Evolutionary conservation across 2,113 vertebrate species (phyloP), one percentile per base, ranked within the genome.

Genomic region (Tonatia bakeri): DNA sequence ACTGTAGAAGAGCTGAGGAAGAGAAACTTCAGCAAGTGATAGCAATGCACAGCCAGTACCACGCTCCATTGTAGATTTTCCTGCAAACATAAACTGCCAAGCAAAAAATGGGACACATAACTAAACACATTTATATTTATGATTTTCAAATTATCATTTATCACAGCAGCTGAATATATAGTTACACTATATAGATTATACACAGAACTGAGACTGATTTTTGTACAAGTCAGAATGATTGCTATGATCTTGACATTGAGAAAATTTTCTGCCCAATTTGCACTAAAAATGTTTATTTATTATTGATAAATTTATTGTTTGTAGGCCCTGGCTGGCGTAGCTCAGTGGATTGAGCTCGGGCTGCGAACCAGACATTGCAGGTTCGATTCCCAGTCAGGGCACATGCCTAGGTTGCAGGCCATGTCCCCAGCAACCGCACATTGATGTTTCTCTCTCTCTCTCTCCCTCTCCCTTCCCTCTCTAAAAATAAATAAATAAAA

Each of bases 1-100:
- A 99, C 98, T 99, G 99, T 98, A 99, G 99, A 99, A 98, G 99
- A 99, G 99, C 99, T 98, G 99, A 99, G 99, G 99, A 99, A 89
- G 99, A 99, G 97, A 99, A 99, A 97, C 98, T 99, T 96, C 99
- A 99, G 97, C 99, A 99, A 97, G 98, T 98, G 96, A 99, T 99
- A 97, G 98, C 98, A 96, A 98, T 98, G 98, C 99, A 99, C 96
- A 99, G 99, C 96, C 99, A 98, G 36, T 99, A 99, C 96, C 99
- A 99, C 91, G 97, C 98, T 97, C 98, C 99, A 1, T 98, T 98
- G 94, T 97, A 98, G 98, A 97, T 96, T 98, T 97, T 97, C 96
- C 97, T 97, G 98, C 96, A 98, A 97, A 96, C 54, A 96, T 93
- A 97, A 98, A 94, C 97, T 98, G 94, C 96, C 97, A 97, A 98